Conservation (phyloP, 64 coral and sea anemone species). For the Porites australiensis region DNA sequence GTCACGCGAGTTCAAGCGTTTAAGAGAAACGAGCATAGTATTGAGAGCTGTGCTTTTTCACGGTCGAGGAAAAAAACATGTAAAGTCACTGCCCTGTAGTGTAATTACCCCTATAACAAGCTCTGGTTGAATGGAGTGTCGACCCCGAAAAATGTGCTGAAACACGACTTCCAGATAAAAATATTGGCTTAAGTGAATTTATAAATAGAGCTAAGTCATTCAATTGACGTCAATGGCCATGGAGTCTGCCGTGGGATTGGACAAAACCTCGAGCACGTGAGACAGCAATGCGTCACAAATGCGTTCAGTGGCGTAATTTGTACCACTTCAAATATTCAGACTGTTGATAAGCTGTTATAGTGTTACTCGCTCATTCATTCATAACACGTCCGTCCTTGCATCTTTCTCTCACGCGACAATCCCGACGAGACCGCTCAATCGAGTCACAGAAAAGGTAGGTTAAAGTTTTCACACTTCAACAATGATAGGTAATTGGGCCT, state of each 20-base stretch:
- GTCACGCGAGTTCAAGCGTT: not conserved
- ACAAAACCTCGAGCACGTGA: conserved; percentile 4
- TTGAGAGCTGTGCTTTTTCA: not conserved
- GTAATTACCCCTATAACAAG: not conserved
- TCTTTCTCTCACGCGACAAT: not conserved
- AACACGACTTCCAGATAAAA: conserved; percentile 16
- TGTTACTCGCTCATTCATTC: conserved; percentile 4
- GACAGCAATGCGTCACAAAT: conserved; percentile 15
- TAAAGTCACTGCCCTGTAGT: not conserved
- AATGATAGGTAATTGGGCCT: not conserved
- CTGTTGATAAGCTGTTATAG: conserved; percentile 12
- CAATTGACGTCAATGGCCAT: conserved; percentile 20
- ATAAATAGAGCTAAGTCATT: conserved; percentile 57
- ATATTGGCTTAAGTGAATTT: conserved; percentile 42
- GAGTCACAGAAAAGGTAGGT: not conserved
- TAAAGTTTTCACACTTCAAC: no score
- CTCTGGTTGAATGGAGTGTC: not conserved
- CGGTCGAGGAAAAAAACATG: not conserved
- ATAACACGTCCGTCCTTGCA: not conserved
- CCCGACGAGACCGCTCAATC: no score
- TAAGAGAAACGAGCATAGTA: not conserved
- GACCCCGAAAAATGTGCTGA: conserved; percentile 4
- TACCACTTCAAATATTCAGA: conserved; percentile 1
- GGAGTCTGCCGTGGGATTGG: conserved; percentile 2
- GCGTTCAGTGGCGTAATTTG: conserved; percentile 40